A percentile compares a stretch with the other conserved stretches of the same genome.
Conservation (phyloP, 2,113 vertebrate genomes). For the Saguinus imperator region DNA sequence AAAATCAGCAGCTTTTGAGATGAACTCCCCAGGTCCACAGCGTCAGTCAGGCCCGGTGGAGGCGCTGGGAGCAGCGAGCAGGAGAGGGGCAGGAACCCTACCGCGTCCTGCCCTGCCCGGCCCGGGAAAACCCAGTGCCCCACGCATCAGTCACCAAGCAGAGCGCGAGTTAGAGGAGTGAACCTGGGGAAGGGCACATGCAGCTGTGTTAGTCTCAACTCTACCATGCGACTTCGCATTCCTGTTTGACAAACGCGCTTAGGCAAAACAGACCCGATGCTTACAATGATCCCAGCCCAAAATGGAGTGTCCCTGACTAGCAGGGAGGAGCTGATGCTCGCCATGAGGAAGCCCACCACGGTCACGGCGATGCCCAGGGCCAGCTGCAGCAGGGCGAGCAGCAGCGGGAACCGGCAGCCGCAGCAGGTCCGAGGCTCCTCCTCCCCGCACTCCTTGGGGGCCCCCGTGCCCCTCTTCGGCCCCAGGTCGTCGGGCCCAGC, state of each 20-base stretch:
- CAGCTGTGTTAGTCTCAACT: conserved; percentile 82
- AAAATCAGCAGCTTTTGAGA: background rate
- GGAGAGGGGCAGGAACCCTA: background rate
- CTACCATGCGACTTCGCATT: conserved; percentile 81
- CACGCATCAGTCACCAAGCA: background rate
- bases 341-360: conserved; percentile 94
- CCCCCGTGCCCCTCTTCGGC: conserved; percentile 80
- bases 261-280: conserved; percentile 83
- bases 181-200: conserved; percentile 72
- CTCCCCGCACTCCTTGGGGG: conserved; percentile 76
- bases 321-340: conserved; percentile 92
- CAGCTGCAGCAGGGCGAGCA: conserved; percentile 95
- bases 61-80: background rate
- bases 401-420: conserved; percentile 95
- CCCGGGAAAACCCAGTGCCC: background rate
- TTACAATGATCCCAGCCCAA: conserved; percentile 99
- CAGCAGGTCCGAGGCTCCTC: conserved; percentile 89
- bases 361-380: conserved; percentile 90
- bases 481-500: conserved; percentile 56
- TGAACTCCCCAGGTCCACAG: background rate
- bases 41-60: background rate
- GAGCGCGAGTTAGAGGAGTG: conserved; percentile 53
- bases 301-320: conserved; percentile 95
- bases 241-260: conserved; percentile 77
- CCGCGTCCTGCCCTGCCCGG: background rate